Evolutionary conservation across 2,888 invertebrate species (phyloP).

Genomic region (Papilio protenor): DNA sequence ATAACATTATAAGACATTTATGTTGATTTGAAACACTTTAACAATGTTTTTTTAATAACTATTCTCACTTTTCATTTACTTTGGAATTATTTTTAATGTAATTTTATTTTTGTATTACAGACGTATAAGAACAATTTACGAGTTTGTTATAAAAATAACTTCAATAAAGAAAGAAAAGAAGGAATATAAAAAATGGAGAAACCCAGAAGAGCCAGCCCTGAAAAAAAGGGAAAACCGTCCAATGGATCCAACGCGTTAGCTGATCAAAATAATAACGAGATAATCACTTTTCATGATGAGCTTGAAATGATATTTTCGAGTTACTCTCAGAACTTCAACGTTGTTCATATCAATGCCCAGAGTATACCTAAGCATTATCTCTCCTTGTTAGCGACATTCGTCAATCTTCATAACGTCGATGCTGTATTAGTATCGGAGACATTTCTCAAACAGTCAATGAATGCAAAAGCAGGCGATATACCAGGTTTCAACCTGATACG

Average conservation of each 20-base stretch:
- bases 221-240: neutral
- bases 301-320: constrained; percentile 20
- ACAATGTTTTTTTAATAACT: neutral
- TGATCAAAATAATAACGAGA: constrained; percentile 22
- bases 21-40: neutral
- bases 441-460: neutral
- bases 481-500: constrained; percentile 34
- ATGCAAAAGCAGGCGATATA: constrained; percentile 9
- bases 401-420: constrained; percentile 25
- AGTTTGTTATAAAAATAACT: neutral
- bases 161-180: neutral
- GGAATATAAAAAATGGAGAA: constrained; percentile 9
- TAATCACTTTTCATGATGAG: constrained; percentile 20
- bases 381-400: constrained; percentile 27
- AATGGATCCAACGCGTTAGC: neutral
- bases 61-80: neutral
- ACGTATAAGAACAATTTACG: neutral
- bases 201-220: neutral
- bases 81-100: neutral
- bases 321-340: constrained; percentile 19
- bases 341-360: constrained; percentile 34
- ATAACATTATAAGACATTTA: neutral
- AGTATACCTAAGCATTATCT: constrained; percentile 25
- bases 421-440: constrained; percentile 31
- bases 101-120: constrained; percentile 2